phyloP scores from a whole-genome alignment of 2,113 vertebrate species.

The Thomomys bottae region DNA sequence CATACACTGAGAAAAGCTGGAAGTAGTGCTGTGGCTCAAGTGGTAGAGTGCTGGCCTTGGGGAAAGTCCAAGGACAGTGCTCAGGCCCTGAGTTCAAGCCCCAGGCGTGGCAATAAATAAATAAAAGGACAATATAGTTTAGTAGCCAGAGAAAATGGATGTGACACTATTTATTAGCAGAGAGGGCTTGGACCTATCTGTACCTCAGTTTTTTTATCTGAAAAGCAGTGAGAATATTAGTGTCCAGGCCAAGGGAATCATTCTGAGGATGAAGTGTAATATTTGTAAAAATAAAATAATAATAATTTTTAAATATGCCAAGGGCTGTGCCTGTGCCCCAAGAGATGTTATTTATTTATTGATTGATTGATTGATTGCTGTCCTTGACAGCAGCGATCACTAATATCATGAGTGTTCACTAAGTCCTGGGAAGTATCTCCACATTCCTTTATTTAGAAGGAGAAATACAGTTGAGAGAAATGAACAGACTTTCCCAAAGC shows the following conservation, averaged over 20 bases:
- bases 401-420: not conserved
- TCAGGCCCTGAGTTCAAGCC: too few relatives aligned
- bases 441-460: not conserved
- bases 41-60: too few relatives aligned
- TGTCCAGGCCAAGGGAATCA: not conserved
- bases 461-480: not conserved
- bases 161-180: not conserved
- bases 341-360: not conserved
- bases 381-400: not conserved
- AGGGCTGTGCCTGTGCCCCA: not conserved
- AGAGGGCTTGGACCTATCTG: not conserved
- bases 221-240: not conserved
- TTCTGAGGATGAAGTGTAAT: not conserved
- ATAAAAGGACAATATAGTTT: rapidly evolving
- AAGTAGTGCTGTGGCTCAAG: too few relatives aligned
- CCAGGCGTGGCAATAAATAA: too few relatives aligned
- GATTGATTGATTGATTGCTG: too few relatives aligned
- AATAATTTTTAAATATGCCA: not conserved
- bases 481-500: not conserved
- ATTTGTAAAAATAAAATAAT: slow-evolving; percentile 17
- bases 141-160: not conserved
- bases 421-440: not conserved
- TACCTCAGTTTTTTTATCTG: slow-evolving; percentile 1
- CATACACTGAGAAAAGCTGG: too few relatives aligned
- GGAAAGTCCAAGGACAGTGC: too few relatives aligned